These are phyloP conservation scores for Gobionotothen gibberifrons DNA, from an alignment of 2,797 vertebrate genomes.

Conservation along the genomic window DNA sequence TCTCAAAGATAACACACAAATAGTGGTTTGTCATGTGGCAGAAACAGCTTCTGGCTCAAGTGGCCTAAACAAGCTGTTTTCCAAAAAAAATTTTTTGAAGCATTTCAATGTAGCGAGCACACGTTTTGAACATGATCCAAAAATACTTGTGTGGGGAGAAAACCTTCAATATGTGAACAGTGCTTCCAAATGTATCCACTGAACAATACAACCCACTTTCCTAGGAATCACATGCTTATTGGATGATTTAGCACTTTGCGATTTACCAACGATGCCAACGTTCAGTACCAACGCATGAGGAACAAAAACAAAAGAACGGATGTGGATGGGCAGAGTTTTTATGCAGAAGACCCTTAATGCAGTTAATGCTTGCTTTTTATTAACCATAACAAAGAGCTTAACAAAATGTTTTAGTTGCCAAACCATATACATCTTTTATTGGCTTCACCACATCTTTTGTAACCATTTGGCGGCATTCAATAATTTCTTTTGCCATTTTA, in stretches of 20 bases:
- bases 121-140: constrained; percentile 5
- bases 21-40: neutral
- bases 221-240: neutral
- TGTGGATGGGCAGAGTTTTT: neutral
- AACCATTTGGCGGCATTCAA: neutral
- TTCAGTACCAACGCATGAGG: neutral
- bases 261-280: neutral
- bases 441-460: neutral
- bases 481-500: neutral
- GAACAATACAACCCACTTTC: neutral
- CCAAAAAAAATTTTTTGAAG: neutral
- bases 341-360: neutral
- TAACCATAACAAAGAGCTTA: neutral
- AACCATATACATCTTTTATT: neutral
- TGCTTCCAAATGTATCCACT: neutral
- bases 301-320: rapidly evolving
- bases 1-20: neutral
- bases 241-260: neutral
- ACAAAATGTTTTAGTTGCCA: neutral
- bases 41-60: neutral
- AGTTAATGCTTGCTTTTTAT: neutral
- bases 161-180: constrained; percentile 7
- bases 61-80: neutral
- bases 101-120: constrained; percentile 2
- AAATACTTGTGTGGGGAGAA: constrained; percentile 3